phyloP scores from a whole-genome alignment of 2,113 vertebrate genomes.

The Rhagologus leucostigma region DNA sequence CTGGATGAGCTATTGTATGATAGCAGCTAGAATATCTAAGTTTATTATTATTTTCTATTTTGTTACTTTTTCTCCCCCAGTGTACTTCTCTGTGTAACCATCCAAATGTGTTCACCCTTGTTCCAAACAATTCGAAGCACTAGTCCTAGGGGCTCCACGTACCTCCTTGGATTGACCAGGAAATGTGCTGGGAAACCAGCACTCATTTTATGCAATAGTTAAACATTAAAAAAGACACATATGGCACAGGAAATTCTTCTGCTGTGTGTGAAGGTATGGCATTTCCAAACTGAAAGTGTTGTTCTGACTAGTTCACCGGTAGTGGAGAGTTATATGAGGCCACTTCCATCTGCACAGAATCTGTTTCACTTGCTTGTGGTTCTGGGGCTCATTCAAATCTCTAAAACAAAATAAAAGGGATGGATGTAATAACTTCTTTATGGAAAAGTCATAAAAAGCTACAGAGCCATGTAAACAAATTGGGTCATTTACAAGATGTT shows the following conservation, averaged over 20 bases:
- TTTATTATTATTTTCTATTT: neutral
- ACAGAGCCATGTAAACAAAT: constrained; percentile 74
- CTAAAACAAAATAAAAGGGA: constrained; percentile 73
- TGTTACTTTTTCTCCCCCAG: neutral
- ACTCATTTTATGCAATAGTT: constrained; percentile 10
- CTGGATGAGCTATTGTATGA: neutral
- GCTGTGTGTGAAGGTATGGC: constrained; percentile 49
- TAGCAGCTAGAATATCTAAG: neutral
- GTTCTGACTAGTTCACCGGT: constrained; percentile 59
- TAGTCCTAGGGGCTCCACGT: neutral
- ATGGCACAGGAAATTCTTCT: constrained; percentile 68
- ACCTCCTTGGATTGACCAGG: constrained; percentile 17
- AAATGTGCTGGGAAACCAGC: constrained; percentile 28
- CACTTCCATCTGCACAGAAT: constrained; percentile 59
- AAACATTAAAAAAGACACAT: constrained; percentile 9
- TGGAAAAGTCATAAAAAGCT: constrained; percentile 75
- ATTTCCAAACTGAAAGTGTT: constrained; percentile 62
- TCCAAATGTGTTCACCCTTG: neutral
- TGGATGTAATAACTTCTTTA: constrained; percentile 78
- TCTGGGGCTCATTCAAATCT: constrained; percentile 72
- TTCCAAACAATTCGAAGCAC: neutral
- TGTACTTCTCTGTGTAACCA: neutral
- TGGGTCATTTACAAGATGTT: constrained; percentile 74
- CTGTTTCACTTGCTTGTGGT: constrained; percentile 73
- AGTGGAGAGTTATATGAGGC: constrained; percentile 72